Evolutionary conservation across 2,113 vertebrate genomes (phyloP).

Genomic region (Garra rufa): DNA sequence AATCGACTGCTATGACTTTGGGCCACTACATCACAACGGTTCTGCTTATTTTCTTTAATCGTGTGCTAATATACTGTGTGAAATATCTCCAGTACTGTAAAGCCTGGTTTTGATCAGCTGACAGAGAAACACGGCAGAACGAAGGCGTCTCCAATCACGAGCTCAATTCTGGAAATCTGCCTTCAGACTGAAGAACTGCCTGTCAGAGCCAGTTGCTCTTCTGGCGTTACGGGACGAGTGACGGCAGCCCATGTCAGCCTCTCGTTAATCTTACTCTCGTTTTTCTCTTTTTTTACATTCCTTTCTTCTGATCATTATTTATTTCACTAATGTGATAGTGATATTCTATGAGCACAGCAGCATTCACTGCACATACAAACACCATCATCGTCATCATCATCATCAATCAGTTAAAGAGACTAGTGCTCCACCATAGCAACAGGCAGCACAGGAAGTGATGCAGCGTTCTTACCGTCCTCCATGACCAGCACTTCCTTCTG

Average conservation of each 20-base stretch:
- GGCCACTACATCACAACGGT: too few relatives aligned
- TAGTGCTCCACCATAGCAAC: background rate
- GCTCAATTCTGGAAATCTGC: too few relatives aligned
- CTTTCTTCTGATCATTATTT: background rate
- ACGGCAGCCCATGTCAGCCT: background rate
- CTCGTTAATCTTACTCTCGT: background rate
- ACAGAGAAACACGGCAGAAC: too few relatives aligned
- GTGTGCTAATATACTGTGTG: too few relatives aligned
- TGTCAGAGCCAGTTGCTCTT: background rate
- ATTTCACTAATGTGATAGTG: background rate
- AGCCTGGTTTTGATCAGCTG: too few relatives aligned
- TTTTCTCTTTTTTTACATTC: background rate
- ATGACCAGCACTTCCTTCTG: conserved; percentile 98
- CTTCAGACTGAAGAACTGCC: too few relatives aligned
- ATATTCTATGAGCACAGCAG: background rate
- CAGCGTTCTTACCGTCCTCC: conserved; percentile 84
- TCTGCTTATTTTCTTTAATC: too few relatives aligned
- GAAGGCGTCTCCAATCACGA: too few relatives aligned
- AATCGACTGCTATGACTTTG: too few relatives aligned
- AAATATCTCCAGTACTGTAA: too few relatives aligned
- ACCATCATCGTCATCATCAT: background rate
- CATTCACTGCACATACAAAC: background rate
- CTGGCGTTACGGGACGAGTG: too few relatives aligned
- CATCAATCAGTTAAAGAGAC: background rate
- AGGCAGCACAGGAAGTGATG: conserved; percentile 14